Base-by-base conservation (phyloP, 37 sponge, comb jelly and placozoan genomes). In the Beroe forskalii region DNA sequence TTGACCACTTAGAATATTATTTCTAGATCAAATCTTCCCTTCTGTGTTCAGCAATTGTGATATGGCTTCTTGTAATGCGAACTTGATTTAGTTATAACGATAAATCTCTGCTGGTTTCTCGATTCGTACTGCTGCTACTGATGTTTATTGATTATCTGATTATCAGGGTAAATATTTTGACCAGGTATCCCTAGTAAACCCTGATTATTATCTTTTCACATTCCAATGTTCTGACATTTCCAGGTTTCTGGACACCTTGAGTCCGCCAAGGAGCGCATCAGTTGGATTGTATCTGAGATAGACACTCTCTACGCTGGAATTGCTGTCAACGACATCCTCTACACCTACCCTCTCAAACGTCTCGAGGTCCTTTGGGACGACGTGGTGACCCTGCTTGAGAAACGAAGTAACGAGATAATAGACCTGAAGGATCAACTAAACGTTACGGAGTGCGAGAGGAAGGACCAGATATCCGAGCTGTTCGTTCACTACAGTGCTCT, bases 381-480 rank as follows among this genome's bases (percentile, higher is more conserved):
- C 20, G 55, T 80, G 25, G 86, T 80, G 37, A 80, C 44, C 9
- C 86, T 80, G 1, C 31, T 80, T 14, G 48, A 80, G 30, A 80
- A 80, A n/a, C 86, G 86, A 6, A 80, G 86, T 38, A 80, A 80
- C 86, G 23, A 44, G 48, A 80, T 80, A 4, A 28, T 38, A 44
- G 86, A 80, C 1, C 31, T 80, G 8, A 41, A 37, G 23, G 86
- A 80, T 23, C 86, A 80, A 24, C 25, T 80, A 6, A 41, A 44
- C 44, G 31, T n/a, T 12, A 80, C 31, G 3, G 86, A 80, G 55
- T 24, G 24, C 28, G 40, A 80, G 48, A 80, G 86, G 35, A 80
- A 80, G 55, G 86, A 80, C 30, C 86, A 80, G 28, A 80, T 80
- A 12, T 80, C 86, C 20, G 86, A 80, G 24, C 86, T 80, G 43